These are phyloP conservation scores for Camptogramma bilineatum DNA, from an alignment of 2,888 invertebrate species.

Conservation along the genomic window DNA sequence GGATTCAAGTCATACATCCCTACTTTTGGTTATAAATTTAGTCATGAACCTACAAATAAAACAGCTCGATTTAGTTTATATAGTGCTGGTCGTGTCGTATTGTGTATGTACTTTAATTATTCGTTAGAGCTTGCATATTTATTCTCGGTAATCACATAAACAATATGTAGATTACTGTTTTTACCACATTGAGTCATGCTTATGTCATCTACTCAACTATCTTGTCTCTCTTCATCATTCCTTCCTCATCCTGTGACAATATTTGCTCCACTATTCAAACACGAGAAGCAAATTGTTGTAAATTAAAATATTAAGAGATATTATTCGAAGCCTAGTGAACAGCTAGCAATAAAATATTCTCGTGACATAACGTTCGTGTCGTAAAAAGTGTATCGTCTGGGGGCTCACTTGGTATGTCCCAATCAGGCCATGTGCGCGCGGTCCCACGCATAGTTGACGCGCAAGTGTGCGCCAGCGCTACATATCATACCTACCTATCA, in stretches of 20 bases:
- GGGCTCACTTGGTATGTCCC: conserved; percentile 82
- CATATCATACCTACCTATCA: conserved; percentile 65
- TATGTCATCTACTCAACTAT: conserved; percentile 30
- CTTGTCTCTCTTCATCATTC: conserved; percentile 27
- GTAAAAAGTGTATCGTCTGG: conserved; percentile 82
- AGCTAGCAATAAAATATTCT: conserved; percentile 52
- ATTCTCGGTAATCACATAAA: conserved; percentile 10
- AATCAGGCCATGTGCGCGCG: conserved; percentile 84
- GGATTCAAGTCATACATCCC: conserved; percentile 15
- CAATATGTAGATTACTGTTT: conserved; percentile 21
- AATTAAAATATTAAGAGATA: conserved; percentile 28
- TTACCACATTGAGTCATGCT: conserved; percentile 28
- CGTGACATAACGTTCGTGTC: conserved; percentile 66
- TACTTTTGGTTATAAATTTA: conserved; percentile 9
- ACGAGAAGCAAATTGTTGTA: conserved; percentile 29
- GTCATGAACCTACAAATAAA: conserved; percentile 9
- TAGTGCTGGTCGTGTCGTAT: not conserved
- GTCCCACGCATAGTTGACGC: conserved; percentile 81
- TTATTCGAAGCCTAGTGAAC: conserved; percentile 19
- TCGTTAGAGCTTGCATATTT: not conserved
- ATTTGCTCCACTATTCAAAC: conserved; percentile 27
- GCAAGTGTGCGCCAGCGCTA: conserved; percentile 82
- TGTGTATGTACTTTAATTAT: not conserved
- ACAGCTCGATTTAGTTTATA: conserved; percentile 2
- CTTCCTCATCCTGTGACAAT: conserved; percentile 36